Evolutionary conservation across 1,140 invertebrate species (phyloP).

Genomic region (Mamestra configurata): DNA sequence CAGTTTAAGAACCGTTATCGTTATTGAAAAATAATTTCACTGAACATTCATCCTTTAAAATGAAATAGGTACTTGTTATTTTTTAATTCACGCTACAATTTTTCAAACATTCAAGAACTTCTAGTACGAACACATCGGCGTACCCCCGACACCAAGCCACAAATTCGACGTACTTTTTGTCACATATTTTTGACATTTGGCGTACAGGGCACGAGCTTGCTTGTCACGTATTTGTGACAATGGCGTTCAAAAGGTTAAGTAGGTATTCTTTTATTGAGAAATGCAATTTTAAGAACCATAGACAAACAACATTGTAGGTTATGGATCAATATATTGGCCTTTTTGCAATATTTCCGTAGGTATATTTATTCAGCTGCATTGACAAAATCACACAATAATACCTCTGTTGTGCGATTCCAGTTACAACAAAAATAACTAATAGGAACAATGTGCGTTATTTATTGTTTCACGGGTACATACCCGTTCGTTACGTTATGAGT

Average conservation of each 20-base stretch:
- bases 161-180: no score
- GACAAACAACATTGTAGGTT: no score
- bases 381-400: not conserved
- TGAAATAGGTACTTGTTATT: not conserved
- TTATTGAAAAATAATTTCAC: not conserved
- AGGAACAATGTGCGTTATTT: constrained; percentile 8
- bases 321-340: no score
- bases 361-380: not conserved
- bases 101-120: not conserved
- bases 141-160: no score
- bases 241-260: no score
- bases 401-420: no score
- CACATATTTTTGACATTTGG: no score
- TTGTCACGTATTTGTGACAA: no score
- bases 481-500: not conserved
- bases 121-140: not conserved
- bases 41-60: constrained; percentile 1
- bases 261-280: no score
- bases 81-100: not conserved
- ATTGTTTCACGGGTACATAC: constrained; percentile 19
- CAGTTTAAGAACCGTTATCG: not conserved
- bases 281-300: no score
- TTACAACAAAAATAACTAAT: not conserved
- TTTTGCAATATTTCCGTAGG: no score
- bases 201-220: no score